Base-by-base conservation (phyloP, 2,113 vertebrate species). In the Apteryx mantelli region DNA sequence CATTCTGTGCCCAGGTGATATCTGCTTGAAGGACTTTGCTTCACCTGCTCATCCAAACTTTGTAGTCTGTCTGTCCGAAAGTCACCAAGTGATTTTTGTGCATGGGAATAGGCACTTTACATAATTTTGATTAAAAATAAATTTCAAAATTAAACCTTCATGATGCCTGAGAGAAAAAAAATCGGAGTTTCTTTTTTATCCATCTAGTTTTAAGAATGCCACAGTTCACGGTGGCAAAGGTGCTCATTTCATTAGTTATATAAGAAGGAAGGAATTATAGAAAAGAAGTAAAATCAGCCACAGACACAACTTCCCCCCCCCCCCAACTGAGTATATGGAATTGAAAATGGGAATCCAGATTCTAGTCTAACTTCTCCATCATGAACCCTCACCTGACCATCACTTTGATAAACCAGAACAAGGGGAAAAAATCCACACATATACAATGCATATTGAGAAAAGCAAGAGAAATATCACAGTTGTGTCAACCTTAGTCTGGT, bases 371-470 rank as follows among this genome's bases (percentile, higher is more conserved):
- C 2, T 1, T 9, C 25, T 91, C 17, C 14, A 7, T 53, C 40
- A 76, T 19, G 55, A 81, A 5, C 11, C 3, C 9, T 32, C 24
- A 32, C 38, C 14, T 9, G 19, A 71, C 24, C 21, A 36, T 17
- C 34, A 16, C 55, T 74, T 69, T 11, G 22, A 24, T 28, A 84
- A 83, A 84, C 20, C 60, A 63, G n/a, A 69, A 32, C 42, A 61
- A 53, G 10, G 25, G 56, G 11, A 13, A 7, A 58, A 86, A 93
- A 53, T 1, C 1, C 40, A 55, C 21, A 42, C 4, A 56, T 7
- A 18, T 1, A 22, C 42, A 18, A 13, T 17, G 9, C n/a, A 11
- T 0, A 0, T 5, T 25, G n/a, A 48, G 66, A 74, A 78, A 52
- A 82, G 24, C 18, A 58, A 50, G 52, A 83, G 32, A 70, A 82